Conservation (phyloP, 2,888 invertebrate species). For the Temnothorax ravouxi region DNA sequence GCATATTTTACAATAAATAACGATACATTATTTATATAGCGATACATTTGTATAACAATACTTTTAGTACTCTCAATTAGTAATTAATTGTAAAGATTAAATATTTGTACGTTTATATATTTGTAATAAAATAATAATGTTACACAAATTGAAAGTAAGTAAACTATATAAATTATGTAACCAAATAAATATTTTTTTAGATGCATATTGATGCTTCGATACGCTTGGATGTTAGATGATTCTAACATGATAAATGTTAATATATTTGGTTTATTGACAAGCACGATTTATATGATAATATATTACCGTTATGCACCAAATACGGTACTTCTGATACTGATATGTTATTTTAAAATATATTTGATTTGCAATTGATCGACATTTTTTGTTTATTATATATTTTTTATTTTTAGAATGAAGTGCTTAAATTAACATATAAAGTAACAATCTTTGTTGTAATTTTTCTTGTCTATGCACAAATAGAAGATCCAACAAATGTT, state of each 20-base stretch:
- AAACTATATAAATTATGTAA: constrained; percentile 7
- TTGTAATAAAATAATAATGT: constrained; percentile 6
- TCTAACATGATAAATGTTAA: constrained; percentile 93
- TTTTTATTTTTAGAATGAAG: constrained; percentile 61
- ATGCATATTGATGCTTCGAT: constrained; percentile 92
- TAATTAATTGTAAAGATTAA: not conserved
- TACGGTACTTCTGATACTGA: constrained; percentile 79
- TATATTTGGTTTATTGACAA: constrained; percentile 91
- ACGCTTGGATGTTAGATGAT: constrained; percentile 92
- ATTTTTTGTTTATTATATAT: constrained; percentile 17
- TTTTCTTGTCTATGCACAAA: constrained; percentile 89
- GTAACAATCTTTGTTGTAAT: constrained; percentile 88
- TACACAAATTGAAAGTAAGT: not conserved
- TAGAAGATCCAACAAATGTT: constrained; percentile 89
- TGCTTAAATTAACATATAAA: constrained; percentile 85
- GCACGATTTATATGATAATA: constrained; percentile 89
- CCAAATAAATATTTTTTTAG: constrained; percentile 87
- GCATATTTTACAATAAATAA: constrained; percentile 2
- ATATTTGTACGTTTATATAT: not conserved
- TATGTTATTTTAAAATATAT: not conserved
- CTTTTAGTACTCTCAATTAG: not conserved
- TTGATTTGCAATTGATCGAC: not conserved
- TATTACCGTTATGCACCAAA: constrained; percentile 90
- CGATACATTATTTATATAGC: not conserved
- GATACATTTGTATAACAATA: not conserved